Evolutionary conservation across 2,888 invertebrate species (phyloP), one percentile per base, ranked within the genome.

Genomic region (Scelioninae gen. 1): DNA sequence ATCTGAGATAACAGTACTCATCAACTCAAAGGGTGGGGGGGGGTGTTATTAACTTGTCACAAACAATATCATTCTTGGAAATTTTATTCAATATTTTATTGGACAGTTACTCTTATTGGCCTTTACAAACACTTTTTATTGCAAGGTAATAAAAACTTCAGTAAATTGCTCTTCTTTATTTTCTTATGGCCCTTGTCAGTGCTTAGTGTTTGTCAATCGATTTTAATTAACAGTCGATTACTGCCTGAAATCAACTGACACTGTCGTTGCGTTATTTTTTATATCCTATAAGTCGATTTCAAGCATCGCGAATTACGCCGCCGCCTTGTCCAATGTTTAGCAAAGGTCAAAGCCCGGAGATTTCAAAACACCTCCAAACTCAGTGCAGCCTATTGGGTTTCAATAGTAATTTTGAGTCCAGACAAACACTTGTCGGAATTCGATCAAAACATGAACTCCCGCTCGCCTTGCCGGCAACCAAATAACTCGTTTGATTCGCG

Each of bases 141-240:
- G 47, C 62, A 1, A 62, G 43, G 62, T 55, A 62, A 55, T 43
- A 55, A 63, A 63, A 55, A 63, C 13, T 63, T 45, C 5, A 45
- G 29, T 55, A n/a, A 74, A 74, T 63, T 74, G 74, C 47, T 55
- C 63, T 43, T 62, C 60, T 51, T 23, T 43, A 8, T 53, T 31
- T 62, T 62, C 62, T 55, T 32, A 63, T 45, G 55, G 47, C 63
- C 47, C 63, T 55, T 32, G 62, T 56, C 62, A 16, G 45, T 43
- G 63, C 40, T 23, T 38, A 43, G 45, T 53, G 38, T 58, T 75
- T 65, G 65, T 77, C 77, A 69, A 77, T 77, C 68, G 62, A 62
- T 62, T 68, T 77, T 62, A 62, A 55, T 77, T 43, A n/a, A n/a
- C 43, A 23, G 8, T 9, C 53, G 31, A 53, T 53, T 53, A 53